phyloP scores from a whole-genome alignment of 1,140 invertebrate genomes.

The Pollicipes pollicipes region DNA sequence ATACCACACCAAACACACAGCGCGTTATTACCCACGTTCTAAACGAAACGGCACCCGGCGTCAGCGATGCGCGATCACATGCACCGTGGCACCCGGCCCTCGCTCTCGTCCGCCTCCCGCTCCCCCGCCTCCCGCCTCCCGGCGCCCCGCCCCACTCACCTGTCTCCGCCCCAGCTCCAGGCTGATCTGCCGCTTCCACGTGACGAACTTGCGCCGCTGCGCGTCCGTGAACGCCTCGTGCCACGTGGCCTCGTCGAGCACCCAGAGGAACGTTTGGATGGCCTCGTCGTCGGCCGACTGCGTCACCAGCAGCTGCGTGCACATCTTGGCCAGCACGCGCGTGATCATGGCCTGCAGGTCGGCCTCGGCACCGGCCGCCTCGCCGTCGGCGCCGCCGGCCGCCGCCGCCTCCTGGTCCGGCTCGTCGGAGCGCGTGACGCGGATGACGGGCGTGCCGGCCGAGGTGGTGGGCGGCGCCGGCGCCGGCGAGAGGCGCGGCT shows the following conservation, averaged over 20 bases:
- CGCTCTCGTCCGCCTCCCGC: too few species aligned
- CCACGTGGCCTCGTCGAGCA: background rate
- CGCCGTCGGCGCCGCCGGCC: background rate
- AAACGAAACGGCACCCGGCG: too few species aligned
- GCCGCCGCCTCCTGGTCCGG: background rate
- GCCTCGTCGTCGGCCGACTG: background rate
- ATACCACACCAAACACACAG: too few species aligned
- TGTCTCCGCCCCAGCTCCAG: background rate
- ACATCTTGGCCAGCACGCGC: background rate
- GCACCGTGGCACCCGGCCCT: too few species aligned
- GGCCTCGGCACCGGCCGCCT: too few species aligned
- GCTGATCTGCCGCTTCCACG: background rate
- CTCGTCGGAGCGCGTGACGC: background rate
- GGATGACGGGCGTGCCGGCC: background rate
- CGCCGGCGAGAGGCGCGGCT: background rate
- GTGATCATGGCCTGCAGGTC: background rate
- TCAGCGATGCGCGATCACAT: too few species aligned
- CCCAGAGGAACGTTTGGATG: background rate
- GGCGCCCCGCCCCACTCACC: too few species aligned
- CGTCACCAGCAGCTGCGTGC: background rate
- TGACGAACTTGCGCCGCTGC: background rate
- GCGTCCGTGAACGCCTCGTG: background rate
- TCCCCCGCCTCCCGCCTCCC: too few species aligned
- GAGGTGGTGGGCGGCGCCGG: background rate
- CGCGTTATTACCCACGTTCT: too few species aligned